Conservation (phyloP, 2,797 vertebrate species). For the Onychomys arenicola region DNA sequence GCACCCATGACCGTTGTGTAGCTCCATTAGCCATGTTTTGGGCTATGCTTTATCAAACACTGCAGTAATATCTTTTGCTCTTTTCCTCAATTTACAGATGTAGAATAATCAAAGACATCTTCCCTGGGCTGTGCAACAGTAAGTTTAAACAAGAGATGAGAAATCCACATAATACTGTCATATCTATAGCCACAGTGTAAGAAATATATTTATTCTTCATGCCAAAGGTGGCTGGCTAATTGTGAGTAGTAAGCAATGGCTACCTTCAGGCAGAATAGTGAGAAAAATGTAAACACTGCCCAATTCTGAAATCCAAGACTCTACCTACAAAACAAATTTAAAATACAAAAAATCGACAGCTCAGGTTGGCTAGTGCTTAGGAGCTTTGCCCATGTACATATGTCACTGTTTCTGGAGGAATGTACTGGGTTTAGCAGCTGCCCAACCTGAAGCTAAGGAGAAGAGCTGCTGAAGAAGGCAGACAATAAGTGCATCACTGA, state of each 20-base stretch:
- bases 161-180: background rate
- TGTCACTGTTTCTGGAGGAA: background rate
- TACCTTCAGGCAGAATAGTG: slow-evolving; percentile 6
- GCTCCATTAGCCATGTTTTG: background rate
- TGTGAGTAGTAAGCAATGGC: background rate
- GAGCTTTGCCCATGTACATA: fast-evolving
- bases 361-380: background rate
- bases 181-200: background rate
- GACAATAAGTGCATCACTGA: slow-evolving; percentile 95
- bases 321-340: slow-evolving; percentile 25
- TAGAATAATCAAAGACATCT: background rate
- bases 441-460: slow-evolving; percentile 82
- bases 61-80: background rate
- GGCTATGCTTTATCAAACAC: slow-evolving; percentile 12
- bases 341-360: background rate
- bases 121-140: slow-evolving; percentile 36
- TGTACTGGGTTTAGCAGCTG: slow-evolving; percentile 90
- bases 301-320: slow-evolving; percentile 49
- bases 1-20: background rate
- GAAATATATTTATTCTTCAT: slow-evolving; percentile 61
- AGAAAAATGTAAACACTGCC: slow-evolving; percentile 18
- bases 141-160: background rate
- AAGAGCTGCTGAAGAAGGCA: slow-evolving; percentile 94
- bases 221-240: slow-evolving; percentile 21
- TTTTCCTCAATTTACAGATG: slow-evolving; percentile 47